Base-by-base conservation (phyloP, 2,797 vertebrate species). In the Onychomys torridus region DNA sequence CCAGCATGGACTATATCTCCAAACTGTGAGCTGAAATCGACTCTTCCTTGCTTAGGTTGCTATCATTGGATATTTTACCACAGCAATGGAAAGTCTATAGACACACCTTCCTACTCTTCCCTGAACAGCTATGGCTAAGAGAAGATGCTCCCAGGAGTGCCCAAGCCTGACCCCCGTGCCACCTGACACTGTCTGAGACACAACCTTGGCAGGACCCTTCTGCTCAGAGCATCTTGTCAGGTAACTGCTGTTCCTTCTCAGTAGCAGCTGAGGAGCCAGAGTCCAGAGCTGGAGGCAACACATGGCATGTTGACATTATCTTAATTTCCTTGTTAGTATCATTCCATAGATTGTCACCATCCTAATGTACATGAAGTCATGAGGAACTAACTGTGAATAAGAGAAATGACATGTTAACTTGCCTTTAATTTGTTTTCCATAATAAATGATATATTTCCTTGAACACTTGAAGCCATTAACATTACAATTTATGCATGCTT, bases 381-480 rank as follows among this genome's bases (percentile, higher is more conserved):
- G 82, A 92, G 77, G 96, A 91, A 77, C 92, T 89, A 73, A 86
- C 63, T 89, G 49, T 25, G 95, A 96, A 32, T 81, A 89, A 85
- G 79, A 95, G 86, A 96, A 91, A 94, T 94, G 93, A 91, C 93
- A 96, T 55, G 85, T 94, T 95, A 93, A 84, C 95, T 93, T 71
- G 78, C 82, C 69, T 96, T 95, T 94, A 94, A 78, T 93, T 95
- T 97, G 85, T 95, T 97, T 96, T 95, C 86, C 78, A 78, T 95
- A 95, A 97, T 91, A 95, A 95, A 91, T 96, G 76, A 78, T 96
- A 89, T 81, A 92, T 88, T 92, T 98, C 49, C 73, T 96, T 73
- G 87, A 95, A 96, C 55, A 77, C 59, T 95, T 17, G 8, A 76
- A 97, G 75, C 92, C 92, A 95, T 95, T 97, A 97, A 93, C 92